Base-by-base conservation (phyloP, 2,797 vertebrate species). In the Spinibarbus caldwelli region DNA sequence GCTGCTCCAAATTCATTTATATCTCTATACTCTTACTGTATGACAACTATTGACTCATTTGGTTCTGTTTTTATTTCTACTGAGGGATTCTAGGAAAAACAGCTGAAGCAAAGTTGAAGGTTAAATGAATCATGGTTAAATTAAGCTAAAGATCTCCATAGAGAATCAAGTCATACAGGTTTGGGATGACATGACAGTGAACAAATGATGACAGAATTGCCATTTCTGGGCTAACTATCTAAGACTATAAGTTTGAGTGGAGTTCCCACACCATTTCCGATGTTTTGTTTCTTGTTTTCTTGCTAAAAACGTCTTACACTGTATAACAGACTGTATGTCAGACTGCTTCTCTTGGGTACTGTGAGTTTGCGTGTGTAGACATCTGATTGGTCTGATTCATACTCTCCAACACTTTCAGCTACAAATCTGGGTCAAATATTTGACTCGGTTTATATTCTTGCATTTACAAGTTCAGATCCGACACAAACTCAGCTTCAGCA, bases 351-450 rank as follows among this genome's bases (percentile, higher is more conserved):
- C 57, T 79, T 19, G 59, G 38, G 11, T 54, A 57, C 17, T 66
- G 77, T 26, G 38, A 23, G 67, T 62, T 15, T 66, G 66, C n/a
- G 54, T 34, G 23, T 57, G 26, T 47, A 26, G 67, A 5, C 66
- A 5, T n/a, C 64, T 54, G 1, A 67, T 41, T 1, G 57, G 54
- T 79, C 64, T 75, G 67, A 89, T 57, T 52, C 9, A 83, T 21
- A 71, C 43, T 66, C 17, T 66, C 57, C 67, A 81, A 68, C 80
- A 77, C 54, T 23, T 81, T 45, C 75, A 80, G 15, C 73, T 31
- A 78, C 67, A 45, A 54, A 73, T 54, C 26, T 82, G 85, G 91
- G 90, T 89, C 89, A 45, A 72, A 29, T 77, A 29, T 68, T 34
- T 31, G 23, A 45, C n/a, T 71, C 0, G 14, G 54, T 43, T 75